A percentile compares a stretch with the other conserved stretches of the same genome.
Evolutionary conservation across 1,140 invertebrate genomes (phyloP).

Genomic region (Bombus cullumanus): DNA sequence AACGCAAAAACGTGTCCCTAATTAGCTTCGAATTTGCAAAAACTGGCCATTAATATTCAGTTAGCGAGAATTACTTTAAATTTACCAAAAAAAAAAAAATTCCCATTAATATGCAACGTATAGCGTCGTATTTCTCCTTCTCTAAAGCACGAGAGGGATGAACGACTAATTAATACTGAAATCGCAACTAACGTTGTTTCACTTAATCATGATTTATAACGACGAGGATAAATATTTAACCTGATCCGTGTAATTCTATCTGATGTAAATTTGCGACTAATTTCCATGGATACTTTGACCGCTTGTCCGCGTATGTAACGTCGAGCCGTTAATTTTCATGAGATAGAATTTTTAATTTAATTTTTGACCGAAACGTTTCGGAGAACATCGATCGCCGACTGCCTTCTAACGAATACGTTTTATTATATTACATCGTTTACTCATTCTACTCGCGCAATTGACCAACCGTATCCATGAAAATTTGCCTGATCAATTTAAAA

Average conservation of each 20-base stretch:
- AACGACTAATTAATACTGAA: constrained; percentile 2
- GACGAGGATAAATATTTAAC: not conserved
- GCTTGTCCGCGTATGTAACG: not conserved
- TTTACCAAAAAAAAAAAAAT: constrained; percentile 3
- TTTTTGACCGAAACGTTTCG: not conserved
- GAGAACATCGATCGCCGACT: not conserved
- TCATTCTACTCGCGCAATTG: not conserved
- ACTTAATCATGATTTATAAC: not conserved
- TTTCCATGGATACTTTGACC: not conserved
- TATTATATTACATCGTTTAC: not conserved
- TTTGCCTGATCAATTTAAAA: not conserved
- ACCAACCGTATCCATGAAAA: not conserved
- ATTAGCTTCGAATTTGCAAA: constrained; percentile 15
- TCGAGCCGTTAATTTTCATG: not conserved
- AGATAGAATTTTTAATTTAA: constrained; percentile 34
- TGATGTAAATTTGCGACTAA: not conserved
- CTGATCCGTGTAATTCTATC: not conserved
- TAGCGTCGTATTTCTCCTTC: not conserved
- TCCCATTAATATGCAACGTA: constrained; percentile 12
- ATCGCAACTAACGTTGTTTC: not conserved
- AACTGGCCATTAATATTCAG: constrained; percentile 27
- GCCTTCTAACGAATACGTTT: not conserved
- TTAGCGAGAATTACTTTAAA: not conserved
- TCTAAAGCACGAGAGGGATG: not conserved
- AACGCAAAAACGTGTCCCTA: not conserved